Evolutionary conservation across 2,888 invertebrate species (phyloP).

Genomic region (Eudasyphora cyanicolor): DNA sequence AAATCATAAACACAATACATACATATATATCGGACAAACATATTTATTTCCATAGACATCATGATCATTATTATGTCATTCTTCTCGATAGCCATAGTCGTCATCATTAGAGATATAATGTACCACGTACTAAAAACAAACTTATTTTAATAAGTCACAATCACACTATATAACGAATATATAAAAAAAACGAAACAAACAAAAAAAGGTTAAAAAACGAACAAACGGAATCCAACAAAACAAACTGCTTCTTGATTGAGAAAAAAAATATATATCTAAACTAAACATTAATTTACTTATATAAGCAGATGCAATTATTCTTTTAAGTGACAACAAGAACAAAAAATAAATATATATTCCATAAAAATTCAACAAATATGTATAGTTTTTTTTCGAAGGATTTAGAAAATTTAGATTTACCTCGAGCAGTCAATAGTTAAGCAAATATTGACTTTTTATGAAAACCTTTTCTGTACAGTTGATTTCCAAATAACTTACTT

Average conservation of each 20-base stretch:
- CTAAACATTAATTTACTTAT: conserved; percentile 70
- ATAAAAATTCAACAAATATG: conserved; percentile 66
- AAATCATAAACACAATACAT: background rate
- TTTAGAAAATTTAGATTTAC: too few species aligned
- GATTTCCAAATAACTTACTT: too few species aligned
- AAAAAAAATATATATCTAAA: conserved; percentile 57
- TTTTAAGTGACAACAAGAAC: conserved; percentile 71
- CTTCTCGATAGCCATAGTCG: background rate
- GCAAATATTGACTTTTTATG: too few species aligned
- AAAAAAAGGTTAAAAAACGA: conserved; percentile 20
- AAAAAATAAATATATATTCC: conserved; percentile 63
- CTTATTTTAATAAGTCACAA: conserved; percentile 17
- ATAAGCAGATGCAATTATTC: conserved; percentile 78
- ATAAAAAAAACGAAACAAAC: conserved; percentile 7
- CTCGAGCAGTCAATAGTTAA: too few species aligned
- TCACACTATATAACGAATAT: conserved; percentile 27
- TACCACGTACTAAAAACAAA: background rate
- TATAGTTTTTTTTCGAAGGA: background rate
- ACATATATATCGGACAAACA: background rate
- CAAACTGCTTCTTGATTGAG: conserved; percentile 49
- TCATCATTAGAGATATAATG: conserved; percentile 4
- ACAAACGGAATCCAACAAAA: conserved; percentile 4
- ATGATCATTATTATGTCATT: background rate
- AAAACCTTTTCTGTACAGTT: too few species aligned
- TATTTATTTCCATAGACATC: conserved; percentile 13